These are phyloP conservation scores for Dicentrarchus labrax DNA, from an alignment of 2,113 vertebrate genomes.

Conservation along the genomic window DNA sequence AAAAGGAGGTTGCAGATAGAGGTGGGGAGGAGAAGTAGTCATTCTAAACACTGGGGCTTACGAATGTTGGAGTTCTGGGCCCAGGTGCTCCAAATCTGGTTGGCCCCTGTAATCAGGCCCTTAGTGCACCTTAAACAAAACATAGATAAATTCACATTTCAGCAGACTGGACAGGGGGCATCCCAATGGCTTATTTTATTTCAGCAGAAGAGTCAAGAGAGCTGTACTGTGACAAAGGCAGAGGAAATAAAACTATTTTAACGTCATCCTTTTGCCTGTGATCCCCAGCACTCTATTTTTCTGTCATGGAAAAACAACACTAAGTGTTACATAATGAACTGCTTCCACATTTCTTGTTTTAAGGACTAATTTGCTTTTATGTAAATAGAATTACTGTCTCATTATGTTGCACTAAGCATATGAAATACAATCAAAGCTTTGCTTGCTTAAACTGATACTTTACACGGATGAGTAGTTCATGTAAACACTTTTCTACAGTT, in stretches of 20 bases:
- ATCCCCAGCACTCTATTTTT: not conserved
- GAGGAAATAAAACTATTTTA: not conserved
- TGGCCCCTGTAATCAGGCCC: not conserved
- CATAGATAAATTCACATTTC: not conserved
- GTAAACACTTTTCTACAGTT: constrained; percentile 3
- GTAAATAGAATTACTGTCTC: constrained; percentile 1
- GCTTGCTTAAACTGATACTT: not conserved
- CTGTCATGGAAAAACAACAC: not conserved
- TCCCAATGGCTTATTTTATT: not conserved
- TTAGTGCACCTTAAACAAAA: not conserved
- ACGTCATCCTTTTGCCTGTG: not conserved
- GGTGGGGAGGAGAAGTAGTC: not conserved
- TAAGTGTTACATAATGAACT: not conserved
- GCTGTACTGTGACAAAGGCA: not conserved
- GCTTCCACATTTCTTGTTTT: constrained; percentile 9
- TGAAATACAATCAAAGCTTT: not conserved
- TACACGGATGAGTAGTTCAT: not conserved
- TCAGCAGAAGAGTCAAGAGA: not conserved
- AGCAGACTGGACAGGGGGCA: not conserved
- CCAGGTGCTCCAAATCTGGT: not conserved
- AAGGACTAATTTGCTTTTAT: not conserved
- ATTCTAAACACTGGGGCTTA: not conserved
- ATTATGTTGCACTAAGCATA: not conserved
- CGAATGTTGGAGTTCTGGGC: no score
- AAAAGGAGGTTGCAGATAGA: not conserved